Evolutionary conservation across 2,888 invertebrate species (phyloP).

Genomic region (Thera britannica): DNA sequence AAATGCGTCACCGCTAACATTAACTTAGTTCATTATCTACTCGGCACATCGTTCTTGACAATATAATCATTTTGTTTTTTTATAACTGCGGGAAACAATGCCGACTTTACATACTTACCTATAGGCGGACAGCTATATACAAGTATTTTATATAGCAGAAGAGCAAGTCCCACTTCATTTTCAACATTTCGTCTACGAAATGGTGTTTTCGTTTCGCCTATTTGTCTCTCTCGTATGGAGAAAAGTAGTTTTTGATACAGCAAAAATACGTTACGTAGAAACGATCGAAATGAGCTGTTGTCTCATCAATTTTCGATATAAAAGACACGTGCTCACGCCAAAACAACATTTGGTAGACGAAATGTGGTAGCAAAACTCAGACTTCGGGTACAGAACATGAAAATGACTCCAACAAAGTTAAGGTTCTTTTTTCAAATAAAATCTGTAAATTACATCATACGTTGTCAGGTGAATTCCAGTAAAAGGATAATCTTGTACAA

Average conservation of each 20-base stretch:
- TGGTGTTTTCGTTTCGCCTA: too few relatives aligned
- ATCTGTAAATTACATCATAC: conserved; percentile 46
- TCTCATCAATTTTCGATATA: too few relatives aligned
- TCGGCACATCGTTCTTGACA: conserved; percentile 48
- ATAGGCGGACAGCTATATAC: neutral
- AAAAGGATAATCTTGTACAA: conserved; percentile 53
- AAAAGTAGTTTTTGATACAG: too few relatives aligned
- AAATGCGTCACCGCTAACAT: conserved; percentile 47
- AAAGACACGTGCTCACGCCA: too few relatives aligned
- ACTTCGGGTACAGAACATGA: neutral
- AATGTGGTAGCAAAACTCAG: too few relatives aligned
- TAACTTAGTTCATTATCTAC: conserved; percentile 46
- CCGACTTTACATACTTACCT: conserved; percentile 20
- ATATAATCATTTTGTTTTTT: conserved; percentile 55
- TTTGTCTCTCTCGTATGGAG: too few relatives aligned
- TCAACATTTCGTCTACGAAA: too few relatives aligned
- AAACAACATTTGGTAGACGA: too few relatives aligned
- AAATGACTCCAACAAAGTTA: conserved; percentile 6
- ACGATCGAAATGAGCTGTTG: too few relatives aligned
- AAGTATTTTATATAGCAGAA: neutral
- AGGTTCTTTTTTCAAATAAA: conserved; percentile 1
- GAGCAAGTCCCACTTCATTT: too few relatives aligned
- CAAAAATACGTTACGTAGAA: too few relatives aligned
- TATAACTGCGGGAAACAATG: conserved; percentile 50
- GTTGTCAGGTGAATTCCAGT: conserved; percentile 32